These are phyloP conservation scores for Synergus itoensis DNA, from an alignment of 2,888 invertebrate genomes.

Conservation along the genomic window DNA sequence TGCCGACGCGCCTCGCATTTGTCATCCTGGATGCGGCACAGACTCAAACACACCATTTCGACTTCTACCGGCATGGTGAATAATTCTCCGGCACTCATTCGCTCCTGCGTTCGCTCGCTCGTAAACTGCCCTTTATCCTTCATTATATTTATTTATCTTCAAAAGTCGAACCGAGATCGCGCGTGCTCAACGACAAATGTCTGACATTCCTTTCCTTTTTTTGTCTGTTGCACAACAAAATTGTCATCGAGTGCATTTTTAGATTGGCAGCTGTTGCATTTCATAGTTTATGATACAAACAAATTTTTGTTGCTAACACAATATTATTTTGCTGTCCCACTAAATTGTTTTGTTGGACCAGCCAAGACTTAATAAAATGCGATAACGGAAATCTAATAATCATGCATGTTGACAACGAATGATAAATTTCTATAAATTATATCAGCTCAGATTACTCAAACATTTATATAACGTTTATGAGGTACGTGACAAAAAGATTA, in stretches of 20 bases:
- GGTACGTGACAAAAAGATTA: not conserved
- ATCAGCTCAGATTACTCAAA: not conserved
- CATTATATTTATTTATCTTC: constrained; percentile 54
- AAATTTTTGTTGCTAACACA: not conserved
- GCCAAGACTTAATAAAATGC: not conserved
- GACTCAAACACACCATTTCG: constrained; percentile 55
- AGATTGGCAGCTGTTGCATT: not conserved
- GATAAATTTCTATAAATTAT: not conserved
- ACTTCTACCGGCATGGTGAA: constrained; percentile 51
- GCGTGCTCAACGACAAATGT: constrained; percentile 49
- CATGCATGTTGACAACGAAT: not conserved
- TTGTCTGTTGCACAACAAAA: not conserved
- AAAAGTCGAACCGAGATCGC: constrained; percentile 48
- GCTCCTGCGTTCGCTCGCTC: constrained; percentile 44
- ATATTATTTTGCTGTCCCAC: not conserved
- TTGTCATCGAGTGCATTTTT: not conserved
- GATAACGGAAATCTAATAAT: not conserved
- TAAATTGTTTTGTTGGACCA: not conserved
- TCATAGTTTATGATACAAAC: not conserved
- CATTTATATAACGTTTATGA: not conserved
- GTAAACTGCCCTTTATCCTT: constrained; percentile 49
- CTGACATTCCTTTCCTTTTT: constrained; percentile 27
- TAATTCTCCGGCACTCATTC: constrained; percentile 52
- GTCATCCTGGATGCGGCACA: constrained; percentile 58
- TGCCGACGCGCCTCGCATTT: constrained; percentile 62